A percentile compares a stretch with the other conserved stretches of the same genome.
Evolutionary conservation across 2,797 vertebrate species (phyloP).

Genomic region (Echiichthys vipera): DNA sequence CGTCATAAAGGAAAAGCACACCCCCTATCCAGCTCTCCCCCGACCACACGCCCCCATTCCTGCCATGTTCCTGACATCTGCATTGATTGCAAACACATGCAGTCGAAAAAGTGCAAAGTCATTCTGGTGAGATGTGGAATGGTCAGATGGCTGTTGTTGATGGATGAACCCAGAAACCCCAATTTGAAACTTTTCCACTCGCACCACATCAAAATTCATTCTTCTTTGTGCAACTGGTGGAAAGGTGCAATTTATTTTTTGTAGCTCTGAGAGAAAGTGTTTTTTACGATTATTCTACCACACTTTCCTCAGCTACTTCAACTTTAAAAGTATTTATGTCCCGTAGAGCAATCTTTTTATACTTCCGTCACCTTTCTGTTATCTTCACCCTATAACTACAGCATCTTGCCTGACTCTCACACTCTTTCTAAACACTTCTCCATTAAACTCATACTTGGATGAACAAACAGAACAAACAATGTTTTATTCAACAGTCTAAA

Average conservation of each 20-base stretch:
- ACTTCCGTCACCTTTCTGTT: not conserved
- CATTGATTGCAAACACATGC: constrained; percentile 80
- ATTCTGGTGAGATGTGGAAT: constrained; percentile 57
- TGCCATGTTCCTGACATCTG: constrained; percentile 3
- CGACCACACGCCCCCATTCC: constrained; percentile 4
- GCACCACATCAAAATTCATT: not conserved
- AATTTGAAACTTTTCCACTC: constrained; percentile 8
- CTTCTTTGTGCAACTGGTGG: not conserved
- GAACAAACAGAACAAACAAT: not conserved
- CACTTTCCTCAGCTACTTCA: not conserved
- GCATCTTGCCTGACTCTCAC: too few species aligned
- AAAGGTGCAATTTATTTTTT: not conserved
- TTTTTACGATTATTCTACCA: not conserved
- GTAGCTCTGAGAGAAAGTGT: not conserved
- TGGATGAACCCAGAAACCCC: constrained; percentile 38
- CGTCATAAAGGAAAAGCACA: constrained; percentile 13
- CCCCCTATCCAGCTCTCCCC: constrained; percentile 2
- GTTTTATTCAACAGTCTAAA: not conserved
- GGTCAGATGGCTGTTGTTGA: not conserved
- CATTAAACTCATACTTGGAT: too few species aligned
- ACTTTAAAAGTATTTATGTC: too few species aligned
- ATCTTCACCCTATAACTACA: not conserved
- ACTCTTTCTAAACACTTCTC: too few species aligned
- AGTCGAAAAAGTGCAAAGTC: constrained; percentile 78
- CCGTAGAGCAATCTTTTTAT: too few species aligned